Conservation (phyloP, 2,888 invertebrate genomes). For the Automeris io region DNA sequence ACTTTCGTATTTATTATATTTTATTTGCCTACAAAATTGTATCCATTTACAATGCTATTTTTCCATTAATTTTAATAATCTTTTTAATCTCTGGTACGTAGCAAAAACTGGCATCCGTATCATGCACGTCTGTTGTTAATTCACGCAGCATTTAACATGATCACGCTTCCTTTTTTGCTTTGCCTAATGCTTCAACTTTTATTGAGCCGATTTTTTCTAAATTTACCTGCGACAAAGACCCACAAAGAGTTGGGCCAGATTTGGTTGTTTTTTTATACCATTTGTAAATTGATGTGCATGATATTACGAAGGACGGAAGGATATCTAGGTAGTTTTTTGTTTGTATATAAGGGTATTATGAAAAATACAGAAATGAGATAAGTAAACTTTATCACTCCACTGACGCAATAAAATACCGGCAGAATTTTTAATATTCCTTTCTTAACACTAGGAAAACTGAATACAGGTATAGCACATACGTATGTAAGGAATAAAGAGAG, state of each 20-base stretch:
- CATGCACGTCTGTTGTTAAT: constrained; percentile 59
- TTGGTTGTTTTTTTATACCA: constrained; percentile 50
- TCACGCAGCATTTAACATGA: constrained; percentile 49
- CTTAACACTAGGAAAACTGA: too few species aligned
- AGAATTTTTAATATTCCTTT: too few species aligned
- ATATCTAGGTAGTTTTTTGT: constrained; percentile 62
- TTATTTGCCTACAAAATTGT: background rate
- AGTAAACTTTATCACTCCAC: constrained; percentile 17
- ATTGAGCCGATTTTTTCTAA: constrained; percentile 42
- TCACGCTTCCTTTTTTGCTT: constrained; percentile 58
- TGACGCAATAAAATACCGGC: too few species aligned
- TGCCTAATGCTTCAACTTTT: constrained; percentile 34
- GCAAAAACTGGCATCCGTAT: constrained; percentile 46
- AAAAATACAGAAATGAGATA: constrained; percentile 58
- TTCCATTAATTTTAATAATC: constrained; percentile 7
- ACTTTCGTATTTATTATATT: background rate
- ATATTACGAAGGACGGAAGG: constrained; percentile 69
- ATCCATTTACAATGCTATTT: background rate
- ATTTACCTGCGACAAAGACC: constrained; percentile 60
- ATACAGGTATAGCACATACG: too few species aligned
- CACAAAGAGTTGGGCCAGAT: constrained; percentile 48
- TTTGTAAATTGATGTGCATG: constrained; percentile 68
- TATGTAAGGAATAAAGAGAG: too few species aligned
- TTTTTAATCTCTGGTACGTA: constrained; percentile 34
- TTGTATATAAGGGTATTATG: constrained; percentile 52